Evolutionary conservation across 2,888 invertebrate species (phyloP).

Genomic region (Sepiola atlantica): DNA sequence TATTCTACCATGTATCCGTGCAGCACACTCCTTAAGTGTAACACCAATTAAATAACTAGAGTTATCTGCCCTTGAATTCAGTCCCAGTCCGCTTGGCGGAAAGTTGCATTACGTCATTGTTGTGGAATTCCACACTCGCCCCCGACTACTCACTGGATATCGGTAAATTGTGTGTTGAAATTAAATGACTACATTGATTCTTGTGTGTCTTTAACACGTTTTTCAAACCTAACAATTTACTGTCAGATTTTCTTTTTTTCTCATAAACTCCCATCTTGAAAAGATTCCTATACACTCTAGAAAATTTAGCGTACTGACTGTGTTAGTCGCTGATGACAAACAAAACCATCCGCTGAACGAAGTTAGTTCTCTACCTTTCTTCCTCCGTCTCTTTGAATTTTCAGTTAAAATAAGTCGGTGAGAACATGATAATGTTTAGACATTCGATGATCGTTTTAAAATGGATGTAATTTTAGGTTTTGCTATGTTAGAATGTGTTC

Average conservation of each 20-base stretch:
- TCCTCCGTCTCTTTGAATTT: background rate
- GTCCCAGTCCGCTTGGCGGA: background rate
- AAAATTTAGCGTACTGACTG: background rate
- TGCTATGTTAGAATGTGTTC: background rate
- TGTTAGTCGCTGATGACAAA: background rate
- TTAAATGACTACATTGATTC: conserved; percentile 39
- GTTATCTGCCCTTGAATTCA: conserved; percentile 37
- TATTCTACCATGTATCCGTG: background rate
- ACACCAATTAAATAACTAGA: background rate
- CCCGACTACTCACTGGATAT: conserved; percentile 34
- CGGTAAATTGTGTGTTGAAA: conserved; percentile 46
- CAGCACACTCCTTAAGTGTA: background rate
- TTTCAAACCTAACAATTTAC: conserved; percentile 32
- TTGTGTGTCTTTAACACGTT: background rate
- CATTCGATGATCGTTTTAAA: background rate
- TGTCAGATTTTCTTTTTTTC: background rate
- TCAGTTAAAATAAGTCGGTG: background rate
- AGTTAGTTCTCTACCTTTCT: conserved; percentile 33
- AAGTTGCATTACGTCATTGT: conserved; percentile 45
- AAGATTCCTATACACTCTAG: background rate
- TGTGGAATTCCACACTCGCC: conserved; percentile 38
- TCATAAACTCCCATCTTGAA: background rate
- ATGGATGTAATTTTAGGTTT: background rate
- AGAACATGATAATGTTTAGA: background rate
- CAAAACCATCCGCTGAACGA: conserved; percentile 43